Conservation (phyloP, 2,113 vertebrate species). For the Callaeas wilsoni region DNA sequence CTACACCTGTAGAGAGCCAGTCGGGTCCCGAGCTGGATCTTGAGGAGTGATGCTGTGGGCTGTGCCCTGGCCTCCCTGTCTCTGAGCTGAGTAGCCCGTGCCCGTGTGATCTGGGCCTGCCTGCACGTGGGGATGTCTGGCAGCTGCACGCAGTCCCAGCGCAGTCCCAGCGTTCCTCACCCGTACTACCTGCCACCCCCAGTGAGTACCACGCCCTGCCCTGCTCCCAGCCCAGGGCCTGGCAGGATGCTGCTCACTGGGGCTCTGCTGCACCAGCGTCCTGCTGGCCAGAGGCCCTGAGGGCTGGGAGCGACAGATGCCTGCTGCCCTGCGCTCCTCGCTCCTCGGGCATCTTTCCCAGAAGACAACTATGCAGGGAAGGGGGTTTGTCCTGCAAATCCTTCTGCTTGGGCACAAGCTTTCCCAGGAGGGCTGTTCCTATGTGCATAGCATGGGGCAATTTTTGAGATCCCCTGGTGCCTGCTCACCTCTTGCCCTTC, state of each 20-base stretch:
- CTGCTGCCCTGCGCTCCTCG: not conserved
- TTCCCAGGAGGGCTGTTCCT: not conserved
- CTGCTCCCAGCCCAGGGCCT: not conserved
- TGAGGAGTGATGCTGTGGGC: not conserved
- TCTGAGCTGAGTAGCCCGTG: constrained; percentile 2
- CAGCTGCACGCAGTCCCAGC: constrained; percentile 31
- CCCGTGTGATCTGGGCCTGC: not conserved
- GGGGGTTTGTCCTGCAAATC: not conserved
- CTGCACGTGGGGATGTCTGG: constrained; percentile 16
- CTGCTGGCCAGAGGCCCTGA: not conserved
- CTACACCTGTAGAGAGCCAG: not conserved
- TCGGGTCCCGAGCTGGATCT: not conserved
- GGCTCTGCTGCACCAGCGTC: not conserved
- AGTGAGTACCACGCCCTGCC: constrained; percentile 20
- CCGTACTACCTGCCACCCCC: not conserved
- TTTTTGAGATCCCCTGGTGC: not conserved
- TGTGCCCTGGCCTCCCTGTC: not conserved
- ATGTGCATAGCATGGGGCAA: not conserved
- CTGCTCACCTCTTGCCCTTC: not conserved
- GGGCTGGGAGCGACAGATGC: not conserved
- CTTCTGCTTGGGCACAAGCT: not conserved
- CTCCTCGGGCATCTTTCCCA: not conserved
- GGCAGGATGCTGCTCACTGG: not conserved
- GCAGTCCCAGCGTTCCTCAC: constrained; percentile 27
- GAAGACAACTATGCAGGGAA: not conserved